Conservation (phyloP, 2,113 vertebrate genomes). For the Pluvialis apricaria region DNA sequence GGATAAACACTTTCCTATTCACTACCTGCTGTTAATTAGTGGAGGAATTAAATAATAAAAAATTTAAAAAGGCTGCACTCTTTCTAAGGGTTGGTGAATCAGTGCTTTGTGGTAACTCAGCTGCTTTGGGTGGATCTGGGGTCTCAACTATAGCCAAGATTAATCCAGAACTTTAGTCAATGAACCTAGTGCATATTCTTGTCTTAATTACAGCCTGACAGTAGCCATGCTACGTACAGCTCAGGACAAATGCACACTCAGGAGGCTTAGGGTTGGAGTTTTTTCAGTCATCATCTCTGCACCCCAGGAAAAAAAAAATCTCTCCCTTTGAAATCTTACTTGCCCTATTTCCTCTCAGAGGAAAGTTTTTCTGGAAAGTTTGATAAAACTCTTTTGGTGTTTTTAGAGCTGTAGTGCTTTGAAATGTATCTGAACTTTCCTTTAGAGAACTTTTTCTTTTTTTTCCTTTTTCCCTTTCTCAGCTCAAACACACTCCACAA, state of each 20-base stretch:
- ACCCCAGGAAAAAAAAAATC: neutral
- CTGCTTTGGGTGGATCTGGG: neutral
- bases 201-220: constrained; percentile 38
- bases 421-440: constrained; percentile 39
- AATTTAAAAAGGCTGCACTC: neutral
- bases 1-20: constrained; percentile 69
- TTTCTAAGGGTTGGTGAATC: neutral
- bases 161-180: constrained; percentile 63
- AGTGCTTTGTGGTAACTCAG: neutral
- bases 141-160: constrained; percentile 53
- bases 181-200: constrained; percentile 42
- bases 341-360: constrained; percentile 51
- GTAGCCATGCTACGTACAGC: neutral
- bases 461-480: neutral
- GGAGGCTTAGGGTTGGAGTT: neutral
- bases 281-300: constrained; percentile 16
- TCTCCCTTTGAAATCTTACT: constrained; percentile 38
- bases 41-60: constrained; percentile 33
- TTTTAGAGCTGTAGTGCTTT: constrained; percentile 21
- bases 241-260: neutral
- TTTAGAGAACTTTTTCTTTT: neutral
- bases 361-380: constrained; percentile 36
- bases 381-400: constrained; percentile 39
- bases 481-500: neutral
- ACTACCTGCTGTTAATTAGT: constrained; percentile 70